phyloP scores from a whole-genome alignment of 2,797 vertebrate genomes.

The Holocentrus rufus region DNA sequence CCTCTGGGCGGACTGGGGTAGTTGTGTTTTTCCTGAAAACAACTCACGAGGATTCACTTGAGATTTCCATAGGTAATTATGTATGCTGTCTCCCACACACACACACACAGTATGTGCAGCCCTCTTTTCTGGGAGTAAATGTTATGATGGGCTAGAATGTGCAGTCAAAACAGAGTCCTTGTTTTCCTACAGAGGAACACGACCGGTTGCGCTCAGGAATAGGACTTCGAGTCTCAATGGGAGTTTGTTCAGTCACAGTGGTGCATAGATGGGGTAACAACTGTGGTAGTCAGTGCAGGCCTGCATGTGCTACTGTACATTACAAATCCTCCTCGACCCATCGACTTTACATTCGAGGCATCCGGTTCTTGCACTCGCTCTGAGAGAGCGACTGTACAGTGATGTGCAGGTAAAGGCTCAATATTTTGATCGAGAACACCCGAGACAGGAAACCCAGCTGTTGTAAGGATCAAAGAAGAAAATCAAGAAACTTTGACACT shows the following conservation, averaged over 20 bases:
- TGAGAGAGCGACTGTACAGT: too few relatives aligned
- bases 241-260: slow-evolving; percentile 31
- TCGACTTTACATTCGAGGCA: not conserved
- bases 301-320: not conserved
- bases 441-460: too few relatives aligned
- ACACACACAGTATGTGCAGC: slow-evolving; percentile 32
- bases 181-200: slow-evolving; percentile 53
- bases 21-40: slow-evolving; percentile 38
- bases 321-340: too few relatives aligned
- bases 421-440: too few relatives aligned
- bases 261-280: not conserved
- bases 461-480: too few relatives aligned
- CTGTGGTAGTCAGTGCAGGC: not conserved
- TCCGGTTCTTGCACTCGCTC: too few relatives aligned
- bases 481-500: too few relatives aligned
- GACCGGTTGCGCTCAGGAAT: slow-evolving; percentile 7
- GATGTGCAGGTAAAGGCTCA: too few relatives aligned
- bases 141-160: slow-evolving; percentile 58
- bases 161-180: slow-evolving; percentile 56
- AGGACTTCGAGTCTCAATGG: slow-evolving; percentile 16
- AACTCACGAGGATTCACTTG: slow-evolving; percentile 23
- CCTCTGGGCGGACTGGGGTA: not conserved
- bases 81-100: slow-evolving; percentile 6
- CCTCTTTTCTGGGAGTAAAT: slow-evolving; percentile 57
- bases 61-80: slow-evolving; percentile 33